phyloP scores from a whole-genome alignment of 2,113 vertebrate species.

The Bubo bubo region DNA sequence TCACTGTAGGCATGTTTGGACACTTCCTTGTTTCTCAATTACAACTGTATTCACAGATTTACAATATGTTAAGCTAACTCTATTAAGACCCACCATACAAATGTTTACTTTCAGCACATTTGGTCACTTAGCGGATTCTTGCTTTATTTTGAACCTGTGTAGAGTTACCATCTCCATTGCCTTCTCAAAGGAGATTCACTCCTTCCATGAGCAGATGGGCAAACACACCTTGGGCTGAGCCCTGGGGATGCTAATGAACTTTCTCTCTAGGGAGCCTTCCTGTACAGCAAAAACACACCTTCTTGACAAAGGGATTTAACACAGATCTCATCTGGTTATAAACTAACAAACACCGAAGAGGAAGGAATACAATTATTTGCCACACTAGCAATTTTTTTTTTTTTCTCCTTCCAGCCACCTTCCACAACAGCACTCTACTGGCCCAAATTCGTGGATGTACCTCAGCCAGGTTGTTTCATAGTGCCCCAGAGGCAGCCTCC shows the following conservation, averaged over 20 bases:
- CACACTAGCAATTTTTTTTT: background rate
- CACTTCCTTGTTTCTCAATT: background rate
- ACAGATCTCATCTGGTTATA: background rate
- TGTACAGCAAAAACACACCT: background rate
- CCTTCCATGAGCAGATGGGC: background rate
- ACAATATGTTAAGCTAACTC: background rate
- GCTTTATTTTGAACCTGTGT: background rate
- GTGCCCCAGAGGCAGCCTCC: background rate
- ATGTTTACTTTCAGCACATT: background rate
- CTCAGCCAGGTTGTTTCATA: background rate
- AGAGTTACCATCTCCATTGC: background rate
- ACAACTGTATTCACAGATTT: background rate
- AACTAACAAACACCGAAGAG: background rate
- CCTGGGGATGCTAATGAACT: conserved; percentile 10
- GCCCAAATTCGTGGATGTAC: rapidly evolving
- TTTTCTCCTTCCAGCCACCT: background rate
- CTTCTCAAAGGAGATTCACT: conserved; percentile 8
- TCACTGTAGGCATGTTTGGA: background rate
- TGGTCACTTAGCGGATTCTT: background rate
- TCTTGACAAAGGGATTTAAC: background rate
- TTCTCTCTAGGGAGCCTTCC: conserved; percentile 27
- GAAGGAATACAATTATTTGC: background rate
- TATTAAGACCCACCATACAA: background rate
- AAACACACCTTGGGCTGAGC: background rate
- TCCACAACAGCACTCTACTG: background rate